Base-by-base conservation (phyloP, 1,140 invertebrate genomes). In the Bacillus rossius region DNA sequence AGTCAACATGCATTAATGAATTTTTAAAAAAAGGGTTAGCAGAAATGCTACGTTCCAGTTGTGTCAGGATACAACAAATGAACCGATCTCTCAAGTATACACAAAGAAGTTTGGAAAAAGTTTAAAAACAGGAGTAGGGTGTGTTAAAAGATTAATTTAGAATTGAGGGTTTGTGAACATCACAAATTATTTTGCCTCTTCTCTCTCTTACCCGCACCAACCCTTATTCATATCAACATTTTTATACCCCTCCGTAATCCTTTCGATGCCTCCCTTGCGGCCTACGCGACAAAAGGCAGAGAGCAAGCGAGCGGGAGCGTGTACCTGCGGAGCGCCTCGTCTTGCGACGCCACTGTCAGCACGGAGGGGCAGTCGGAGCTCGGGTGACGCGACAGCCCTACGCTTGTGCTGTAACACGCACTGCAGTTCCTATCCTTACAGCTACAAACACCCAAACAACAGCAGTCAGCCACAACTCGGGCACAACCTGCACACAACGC, bases 341-440 rank as follows among this genome's bases (percentile, higher is more conserved):
- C 70, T 61, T 73, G 69, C 17, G 73, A 74, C 4, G 69, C 73
- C 40, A 75, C 59, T 8, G 71, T 67, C 42, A 76, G 57, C 37
- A 76, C 74, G 57, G 73, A 75, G 19, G 71, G 72, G 63, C 73
- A 75, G 41, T 71, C 64, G 26, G 66, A 65, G 52, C 64, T 70
- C 8, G 69, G 58, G 23, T 60, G 41, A 45, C 60, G 59, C 2
- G 55, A 29, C 29, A 58, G 48, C n/a, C 60, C 60, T 17, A 55
- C 20, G 53, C 53, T 42, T 40, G 53, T 20, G 38, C 45, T 38
- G 29, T 42, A 51, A 45, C 71, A 72, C 26, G 71, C 69, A 59
- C 67, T 67, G 47, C 70, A 73, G 51, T 69, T 69, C 59, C 69
- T 68, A 60, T 71, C 70, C 55, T 69, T 68, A 66, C 70, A 70